Conservation (phyloP, 2,888 invertebrate species). For the Machimus atricapillus region DNA sequence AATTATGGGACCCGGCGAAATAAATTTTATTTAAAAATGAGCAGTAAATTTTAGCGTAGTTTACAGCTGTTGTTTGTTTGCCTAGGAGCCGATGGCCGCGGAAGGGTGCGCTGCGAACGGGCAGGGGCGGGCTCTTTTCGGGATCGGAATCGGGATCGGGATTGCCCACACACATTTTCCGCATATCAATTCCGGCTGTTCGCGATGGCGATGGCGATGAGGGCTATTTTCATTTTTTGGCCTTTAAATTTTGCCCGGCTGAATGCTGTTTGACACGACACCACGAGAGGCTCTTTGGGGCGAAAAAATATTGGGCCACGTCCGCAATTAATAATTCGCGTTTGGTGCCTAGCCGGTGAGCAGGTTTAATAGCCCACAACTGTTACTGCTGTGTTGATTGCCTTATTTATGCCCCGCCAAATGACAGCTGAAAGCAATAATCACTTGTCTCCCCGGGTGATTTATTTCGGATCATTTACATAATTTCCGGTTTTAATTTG, state of each 20-base stretch:
- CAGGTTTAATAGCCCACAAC: conserved; percentile 8
- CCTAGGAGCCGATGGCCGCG: not conserved
- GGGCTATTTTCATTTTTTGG: conserved; percentile 16
- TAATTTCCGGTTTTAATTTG: not conserved
- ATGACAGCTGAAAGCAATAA: conserved; percentile 6
- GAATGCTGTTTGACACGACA: conserved; percentile 13
- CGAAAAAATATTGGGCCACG: conserved; percentile 21
- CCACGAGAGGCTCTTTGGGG: not conserved
- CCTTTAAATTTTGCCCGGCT: conserved; percentile 11
- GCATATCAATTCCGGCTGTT: conserved; percentile 7
- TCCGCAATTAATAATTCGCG: conserved; percentile 5
- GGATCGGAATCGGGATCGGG: not conserved
- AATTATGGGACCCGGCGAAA: conserved; percentile 47
- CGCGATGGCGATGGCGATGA: not conserved
- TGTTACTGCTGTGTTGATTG: conserved; percentile 8
- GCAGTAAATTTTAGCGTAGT: conserved; percentile 35
- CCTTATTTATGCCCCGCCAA: not conserved
- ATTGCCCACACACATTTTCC: conserved; percentile 31
- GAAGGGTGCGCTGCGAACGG: not conserved
- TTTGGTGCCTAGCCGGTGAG: not conserved
- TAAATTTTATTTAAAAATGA: conserved; percentile 39
- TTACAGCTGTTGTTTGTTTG: conserved; percentile 35
- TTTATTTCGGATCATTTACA: not conserved
- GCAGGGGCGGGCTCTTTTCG: not conserved
- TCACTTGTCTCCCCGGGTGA: not conserved